Percentiles rank a stretch among this genome's conserved stretches.
These are phyloP conservation scores for Andrena cerasifolii DNA, from an alignment of 1,140 invertebrate species.

Conservation along the genomic window DNA sequence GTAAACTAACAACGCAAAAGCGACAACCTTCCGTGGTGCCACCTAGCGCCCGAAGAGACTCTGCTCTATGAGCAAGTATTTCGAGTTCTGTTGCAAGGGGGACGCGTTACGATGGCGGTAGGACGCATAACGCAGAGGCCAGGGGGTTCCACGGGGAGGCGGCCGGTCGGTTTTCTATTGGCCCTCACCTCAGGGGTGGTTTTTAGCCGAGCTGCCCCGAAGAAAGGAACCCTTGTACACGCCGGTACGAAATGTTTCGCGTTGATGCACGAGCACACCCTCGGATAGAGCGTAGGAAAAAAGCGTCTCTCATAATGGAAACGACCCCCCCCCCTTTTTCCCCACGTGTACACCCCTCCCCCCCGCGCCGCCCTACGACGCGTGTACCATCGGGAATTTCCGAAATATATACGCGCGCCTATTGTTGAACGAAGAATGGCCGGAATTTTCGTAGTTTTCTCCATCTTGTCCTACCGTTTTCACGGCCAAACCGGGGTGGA, in stretches of 20 bases:
- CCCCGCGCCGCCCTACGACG: conserved; percentile 12
- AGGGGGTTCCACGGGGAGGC: conserved; percentile 43
- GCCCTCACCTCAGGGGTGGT: conserved; percentile 78
- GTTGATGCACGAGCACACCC: conserved; percentile 69
- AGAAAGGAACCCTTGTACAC: conserved; percentile 72
- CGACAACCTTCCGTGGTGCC: not conserved
- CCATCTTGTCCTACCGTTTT: conserved; percentile 68
- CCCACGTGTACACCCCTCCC: conserved; percentile 25
- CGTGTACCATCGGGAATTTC: conserved; percentile 72
- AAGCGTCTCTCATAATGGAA: conserved; percentile 77
- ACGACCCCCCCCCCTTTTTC: conserved; percentile 54
- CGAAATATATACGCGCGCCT: conserved; percentile 62
- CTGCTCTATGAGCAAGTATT: not conserved
- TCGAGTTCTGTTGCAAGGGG: not conserved
- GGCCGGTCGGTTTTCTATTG: conserved; percentile 71
- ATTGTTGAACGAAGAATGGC: conserved; percentile 76
- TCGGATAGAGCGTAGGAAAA: conserved; percentile 65
- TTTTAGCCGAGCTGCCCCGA: conserved; percentile 76
- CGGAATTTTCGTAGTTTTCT: conserved; percentile 74
- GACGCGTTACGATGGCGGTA: conserved; percentile 54
- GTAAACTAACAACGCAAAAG: not conserved
- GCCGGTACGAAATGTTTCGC: conserved; percentile 70
- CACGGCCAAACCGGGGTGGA: conserved; percentile 54
- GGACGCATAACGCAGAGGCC: conserved; percentile 23
- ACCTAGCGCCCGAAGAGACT: not conserved